Conservation (phyloP, 1,140 invertebrate species). For the Drosophila persimilis region DNA sequence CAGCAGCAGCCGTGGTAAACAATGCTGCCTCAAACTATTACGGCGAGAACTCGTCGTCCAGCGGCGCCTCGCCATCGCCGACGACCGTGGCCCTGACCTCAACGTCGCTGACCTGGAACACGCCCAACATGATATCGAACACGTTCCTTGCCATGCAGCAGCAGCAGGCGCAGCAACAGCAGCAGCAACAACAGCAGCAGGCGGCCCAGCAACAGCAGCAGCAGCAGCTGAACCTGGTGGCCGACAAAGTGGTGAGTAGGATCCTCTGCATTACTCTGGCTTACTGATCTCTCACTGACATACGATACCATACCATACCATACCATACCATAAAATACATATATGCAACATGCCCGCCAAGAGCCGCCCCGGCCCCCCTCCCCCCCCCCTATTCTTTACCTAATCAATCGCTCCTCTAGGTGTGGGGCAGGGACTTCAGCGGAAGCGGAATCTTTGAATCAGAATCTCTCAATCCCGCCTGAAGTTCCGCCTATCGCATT, state of each 20-base stretch:
- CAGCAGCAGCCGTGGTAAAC: constrained; percentile 70
- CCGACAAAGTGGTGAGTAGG: constrained; percentile 80
- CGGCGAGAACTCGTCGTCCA: constrained; percentile 80
- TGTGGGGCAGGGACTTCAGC: no score
- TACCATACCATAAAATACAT: not conserved
- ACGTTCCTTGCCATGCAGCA: constrained; percentile 81
- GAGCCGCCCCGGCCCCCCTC: no score
- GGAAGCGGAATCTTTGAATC: no score
- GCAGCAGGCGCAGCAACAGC: constrained; percentile 73
- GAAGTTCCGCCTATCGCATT: constrained; percentile 32
- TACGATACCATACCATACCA: no score
- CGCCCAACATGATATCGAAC: constrained; percentile 80
- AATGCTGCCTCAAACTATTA: constrained; percentile 81
- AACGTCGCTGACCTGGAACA: constrained; percentile 77
- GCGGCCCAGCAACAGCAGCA: constrained; percentile 57
- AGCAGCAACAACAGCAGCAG: constrained; percentile 68
- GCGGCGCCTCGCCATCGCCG: constrained; percentile 76
- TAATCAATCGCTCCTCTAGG: no score
- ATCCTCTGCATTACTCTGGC: not conserved
- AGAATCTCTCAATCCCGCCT: no score
- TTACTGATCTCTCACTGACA: not conserved
- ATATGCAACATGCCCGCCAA: no score
- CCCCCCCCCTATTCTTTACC: no score
- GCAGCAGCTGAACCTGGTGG: constrained; percentile 76
- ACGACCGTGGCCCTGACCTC: constrained; percentile 77